Evolutionary conservation across 2,113 vertebrate species (phyloP), one percentile per base, ranked within the genome.

Genomic region (Microcebus griseorufus): DNA sequence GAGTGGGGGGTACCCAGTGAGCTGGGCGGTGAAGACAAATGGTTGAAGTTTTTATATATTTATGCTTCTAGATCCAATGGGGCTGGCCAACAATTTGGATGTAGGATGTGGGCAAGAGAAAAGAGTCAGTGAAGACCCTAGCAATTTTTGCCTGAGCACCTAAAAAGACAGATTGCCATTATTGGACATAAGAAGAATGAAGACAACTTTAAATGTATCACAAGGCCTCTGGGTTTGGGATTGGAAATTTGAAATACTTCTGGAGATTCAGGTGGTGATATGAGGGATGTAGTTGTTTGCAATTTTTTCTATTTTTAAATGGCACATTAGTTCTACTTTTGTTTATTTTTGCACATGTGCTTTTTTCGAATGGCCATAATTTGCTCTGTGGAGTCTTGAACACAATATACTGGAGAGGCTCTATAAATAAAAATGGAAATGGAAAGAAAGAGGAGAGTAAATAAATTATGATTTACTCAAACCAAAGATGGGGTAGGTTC

Each of bases 361-460:
- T 1, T 95, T 92, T 25, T 51, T 51, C 17, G 95, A 92, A 94
- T 70, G 17, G 55, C n/a, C 4, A n/a, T 62, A 60, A 80, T 51
- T 86, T 70, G 6, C 69, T 98, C 39, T n/a, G 65, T 3, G 94
- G 48, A 80, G 22, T 84, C 55, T 95, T 89, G 45, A 96, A 64
- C 62, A 64, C 62, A 64, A 13, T 64, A 64, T 29, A 64, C 25
- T 64, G 27, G 51, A 65, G 12, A 93, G 5, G 37, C 9, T 45
- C 27, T 60, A 70, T 67, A 3, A 65, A 17, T 55, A 55, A 84
- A 75, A 87, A 93, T 1, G 55, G 1, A 90, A 93, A 81, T 37
- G 23, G 9, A 79, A 96, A 84, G n/a, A 90, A 95, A 89, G 58
- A 94, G 2, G 9, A 58, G 22, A 88, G 17, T n/a, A 73, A 83